phyloP scores from a whole-genome alignment of 2,113 vertebrate genomes.

The Probosciger aterrimus region DNA sequence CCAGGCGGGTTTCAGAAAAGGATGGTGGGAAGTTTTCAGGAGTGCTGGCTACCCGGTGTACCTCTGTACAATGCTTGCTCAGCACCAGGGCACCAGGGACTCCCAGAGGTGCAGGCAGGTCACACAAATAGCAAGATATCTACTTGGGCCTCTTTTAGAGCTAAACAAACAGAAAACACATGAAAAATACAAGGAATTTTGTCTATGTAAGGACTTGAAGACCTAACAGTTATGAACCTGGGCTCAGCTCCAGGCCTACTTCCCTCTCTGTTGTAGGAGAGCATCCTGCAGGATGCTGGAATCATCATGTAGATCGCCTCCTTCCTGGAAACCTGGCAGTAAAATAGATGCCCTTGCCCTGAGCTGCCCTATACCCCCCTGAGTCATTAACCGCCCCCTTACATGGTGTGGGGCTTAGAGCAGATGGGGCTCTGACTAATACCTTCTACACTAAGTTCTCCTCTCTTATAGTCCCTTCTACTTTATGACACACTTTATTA shows the following conservation, averaged over 20 bases:
- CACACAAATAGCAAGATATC: background rate
- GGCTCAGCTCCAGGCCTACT: background rate
- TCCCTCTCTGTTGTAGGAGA: background rate
- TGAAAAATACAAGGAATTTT: background rate
- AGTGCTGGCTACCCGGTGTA: background rate
- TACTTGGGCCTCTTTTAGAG: background rate
- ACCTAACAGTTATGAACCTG: background rate
- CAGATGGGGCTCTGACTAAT: constrained; percentile 29
- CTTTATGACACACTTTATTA: constrained; percentile 42
- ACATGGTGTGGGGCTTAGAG: background rate
- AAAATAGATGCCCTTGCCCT: background rate
- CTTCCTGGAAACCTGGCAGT: background rate
- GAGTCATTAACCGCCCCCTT: background rate
- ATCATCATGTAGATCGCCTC: background rate
- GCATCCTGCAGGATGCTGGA: background rate
- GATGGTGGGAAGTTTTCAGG: background rate
- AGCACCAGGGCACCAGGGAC: background rate
- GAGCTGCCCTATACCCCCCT: background rate
- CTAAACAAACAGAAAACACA: background rate
- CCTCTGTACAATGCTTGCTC: fast-evolving
- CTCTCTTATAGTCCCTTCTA: background rate
- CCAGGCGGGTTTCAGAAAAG: background rate
- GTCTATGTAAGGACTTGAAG: background rate
- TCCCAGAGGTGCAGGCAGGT: background rate
- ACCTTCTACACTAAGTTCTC: background rate